These are phyloP conservation scores for Megalonaias nervosa DNA, from an alignment of 1,140 invertebrate genomes.

Conservation along the genomic window DNA sequence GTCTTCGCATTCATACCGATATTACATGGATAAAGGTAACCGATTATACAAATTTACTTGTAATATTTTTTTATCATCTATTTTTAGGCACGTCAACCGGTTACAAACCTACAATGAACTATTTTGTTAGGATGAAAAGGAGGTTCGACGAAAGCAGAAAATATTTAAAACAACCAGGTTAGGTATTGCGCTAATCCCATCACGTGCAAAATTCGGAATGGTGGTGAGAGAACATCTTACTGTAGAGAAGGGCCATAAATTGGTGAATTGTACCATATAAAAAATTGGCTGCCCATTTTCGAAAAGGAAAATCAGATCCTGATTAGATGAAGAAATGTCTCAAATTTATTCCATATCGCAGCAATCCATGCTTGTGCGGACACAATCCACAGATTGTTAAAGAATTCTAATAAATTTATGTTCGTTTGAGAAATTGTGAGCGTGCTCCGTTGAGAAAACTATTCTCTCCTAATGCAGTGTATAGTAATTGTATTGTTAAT, in stretches of 20 bases:
- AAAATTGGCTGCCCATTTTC: conserved; percentile 65
- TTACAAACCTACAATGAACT: conserved; percentile 34
- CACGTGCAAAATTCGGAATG: conserved; percentile 44
- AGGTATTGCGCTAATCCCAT: conserved; percentile 35
- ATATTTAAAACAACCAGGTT: conserved; percentile 26
- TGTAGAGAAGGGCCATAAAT: conserved; percentile 45
- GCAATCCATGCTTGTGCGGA: conserved; percentile 44
- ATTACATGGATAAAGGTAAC: conserved; percentile 5
- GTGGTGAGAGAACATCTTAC: conserved; percentile 50
- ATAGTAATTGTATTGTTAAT: conserved; percentile 32
- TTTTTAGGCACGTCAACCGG: conserved; percentile 56
- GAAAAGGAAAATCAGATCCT: conserved; percentile 57
- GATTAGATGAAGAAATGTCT: conserved; percentile 44
- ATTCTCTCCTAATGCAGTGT: conserved; percentile 61
- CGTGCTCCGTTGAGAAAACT: conserved; percentile 64
- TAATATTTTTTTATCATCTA: conserved; percentile 55
- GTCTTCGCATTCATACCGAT: not conserved
- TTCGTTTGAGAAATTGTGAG: conserved; percentile 60
- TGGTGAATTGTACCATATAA: conserved; percentile 60
- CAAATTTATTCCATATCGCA: conserved; percentile 42
- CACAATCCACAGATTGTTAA: conserved; percentile 42
- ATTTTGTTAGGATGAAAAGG: not conserved
- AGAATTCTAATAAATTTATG: conserved; percentile 50
- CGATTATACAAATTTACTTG: conserved; percentile 25
- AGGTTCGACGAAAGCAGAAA: conserved; percentile 12